Evolutionary conservation across 2,797 vertebrate species (phyloP), one percentile per base, ranked within the genome.

Genomic region (Hypotaenidia philippensis): DNA sequence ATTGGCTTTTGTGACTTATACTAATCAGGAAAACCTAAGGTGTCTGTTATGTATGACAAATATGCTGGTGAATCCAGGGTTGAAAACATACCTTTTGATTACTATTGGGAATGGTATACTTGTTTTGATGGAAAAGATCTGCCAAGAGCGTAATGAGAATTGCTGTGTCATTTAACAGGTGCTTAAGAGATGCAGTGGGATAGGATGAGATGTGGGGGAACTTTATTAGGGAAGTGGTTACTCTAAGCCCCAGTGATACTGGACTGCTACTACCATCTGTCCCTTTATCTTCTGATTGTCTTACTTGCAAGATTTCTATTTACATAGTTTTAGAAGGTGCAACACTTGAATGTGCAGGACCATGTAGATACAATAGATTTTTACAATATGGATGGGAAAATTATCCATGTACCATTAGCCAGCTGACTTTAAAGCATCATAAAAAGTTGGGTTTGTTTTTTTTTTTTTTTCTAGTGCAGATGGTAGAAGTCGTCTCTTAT

Each of bases 31-130:
- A 56, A 83, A 80, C 84, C 25, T 55, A 47, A 82, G 78, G 25
- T 8, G 3, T 87, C 69, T 88, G 14, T 78, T 96, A 68, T 32
- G 19, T 71, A 23, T 81, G 72, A 94, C 63, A 91, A 66, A 91
- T 71, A 29, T 86, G 45, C 61, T 81, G 57, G 61, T 49, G 36
- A 91, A 91, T 75, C 45, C 69, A 78, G 60, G 22, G 60, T 78
- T 80, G 81, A 72, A 87, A 85, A 79, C 23, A 34, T 52, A 70
- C 88, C 34, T 91, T 95, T 80, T 93, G 55, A 84, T 90, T 90
- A 59, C 89, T 81, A 2, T 38, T 76, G 76, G 76, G 80, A 86
- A 76, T 80, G 66, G 47, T 55, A 1, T 55, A 56, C 44, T 86
- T 74, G 61, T 63, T 90, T 81, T 84, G 52, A 82, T 82, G 85